phyloP scores from a whole-genome alignment of 2,113 vertebrate species.

The Lagenorhynchus albirostris region DNA sequence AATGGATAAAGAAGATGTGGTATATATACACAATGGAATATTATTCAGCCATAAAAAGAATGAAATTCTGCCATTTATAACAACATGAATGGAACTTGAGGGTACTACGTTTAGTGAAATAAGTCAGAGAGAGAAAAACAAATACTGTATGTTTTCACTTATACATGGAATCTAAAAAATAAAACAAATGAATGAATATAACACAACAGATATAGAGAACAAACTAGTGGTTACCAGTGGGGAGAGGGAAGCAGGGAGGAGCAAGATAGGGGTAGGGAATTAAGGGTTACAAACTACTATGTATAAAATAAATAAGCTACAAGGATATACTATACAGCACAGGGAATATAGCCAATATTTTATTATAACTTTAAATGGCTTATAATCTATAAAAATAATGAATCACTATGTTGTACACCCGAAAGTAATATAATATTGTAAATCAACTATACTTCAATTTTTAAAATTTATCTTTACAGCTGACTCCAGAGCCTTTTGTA shows the following conservation, averaged over 20 bases:
- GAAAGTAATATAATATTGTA: not conserved
- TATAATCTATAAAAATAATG: not conserved
- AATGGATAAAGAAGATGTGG: not conserved
- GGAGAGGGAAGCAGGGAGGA: not conserved
- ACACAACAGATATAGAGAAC: not conserved
- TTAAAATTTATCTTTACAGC: not conserved
- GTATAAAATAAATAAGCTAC: not conserved
- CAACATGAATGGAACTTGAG: not conserved
- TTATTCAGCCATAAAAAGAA: not conserved
- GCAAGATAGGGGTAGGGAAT: not conserved
- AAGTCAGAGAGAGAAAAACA: not conserved
- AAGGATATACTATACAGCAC: not conserved
- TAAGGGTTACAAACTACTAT: not conserved
- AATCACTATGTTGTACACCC: not conserved
- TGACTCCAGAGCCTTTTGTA: not conserved
- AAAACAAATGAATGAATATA: not conserved
- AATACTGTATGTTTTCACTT: not conserved
- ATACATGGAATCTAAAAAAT: not conserved
- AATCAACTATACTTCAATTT: not conserved
- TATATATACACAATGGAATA: not conserved
- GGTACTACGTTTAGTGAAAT: not conserved
- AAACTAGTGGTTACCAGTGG: not conserved
- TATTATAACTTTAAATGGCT: not conserved
- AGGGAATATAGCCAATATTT: not conserved
- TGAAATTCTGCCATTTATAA: not conserved